phyloP scores from a whole-genome alignment of 2,797 vertebrate genomes.

The Naso thynnoides region DNA sequence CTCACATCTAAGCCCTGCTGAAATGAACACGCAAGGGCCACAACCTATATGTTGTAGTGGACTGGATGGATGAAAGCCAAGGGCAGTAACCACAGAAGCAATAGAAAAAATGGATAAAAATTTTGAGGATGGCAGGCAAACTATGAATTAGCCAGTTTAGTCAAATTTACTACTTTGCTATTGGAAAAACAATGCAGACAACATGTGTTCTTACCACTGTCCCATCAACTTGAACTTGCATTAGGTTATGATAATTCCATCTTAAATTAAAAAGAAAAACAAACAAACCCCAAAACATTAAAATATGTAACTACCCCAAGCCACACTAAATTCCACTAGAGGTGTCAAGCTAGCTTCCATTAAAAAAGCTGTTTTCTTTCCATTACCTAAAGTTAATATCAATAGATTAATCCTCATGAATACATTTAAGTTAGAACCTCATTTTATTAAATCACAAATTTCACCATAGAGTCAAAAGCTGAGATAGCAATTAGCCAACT shows the following conservation, averaged over 20 bases:
- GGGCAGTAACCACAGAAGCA: neutral
- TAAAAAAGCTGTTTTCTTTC: no score
- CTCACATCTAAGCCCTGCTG: slow-evolving; percentile 66
- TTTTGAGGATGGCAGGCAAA: neutral
- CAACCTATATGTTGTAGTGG: slow-evolving; percentile 34
- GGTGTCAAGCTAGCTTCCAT: neutral
- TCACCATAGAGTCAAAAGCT: neutral
- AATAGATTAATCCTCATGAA: neutral
- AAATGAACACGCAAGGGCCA: slow-evolving; percentile 59
- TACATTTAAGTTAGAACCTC: neutral
- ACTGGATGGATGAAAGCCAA: slow-evolving; percentile 12
- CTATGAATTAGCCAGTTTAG: neutral
- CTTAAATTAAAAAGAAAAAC: no score
- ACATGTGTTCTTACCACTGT: neutral
- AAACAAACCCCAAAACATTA: neutral
- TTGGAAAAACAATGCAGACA: neutral
- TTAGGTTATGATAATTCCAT: no score
- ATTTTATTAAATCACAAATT: neutral
- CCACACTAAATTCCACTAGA: neutral
- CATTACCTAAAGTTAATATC: no score
- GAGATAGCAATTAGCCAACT: neutral
- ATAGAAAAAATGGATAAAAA: neutral
- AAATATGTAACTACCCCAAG: neutral
- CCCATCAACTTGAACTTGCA: neutral
- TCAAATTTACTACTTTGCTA: neutral